Percentiles rank a stretch among this genome's conserved stretches.
Evolutionary conservation across 2,888 invertebrate species (phyloP).

Genomic region (Lacanobia wlatinum): DNA sequence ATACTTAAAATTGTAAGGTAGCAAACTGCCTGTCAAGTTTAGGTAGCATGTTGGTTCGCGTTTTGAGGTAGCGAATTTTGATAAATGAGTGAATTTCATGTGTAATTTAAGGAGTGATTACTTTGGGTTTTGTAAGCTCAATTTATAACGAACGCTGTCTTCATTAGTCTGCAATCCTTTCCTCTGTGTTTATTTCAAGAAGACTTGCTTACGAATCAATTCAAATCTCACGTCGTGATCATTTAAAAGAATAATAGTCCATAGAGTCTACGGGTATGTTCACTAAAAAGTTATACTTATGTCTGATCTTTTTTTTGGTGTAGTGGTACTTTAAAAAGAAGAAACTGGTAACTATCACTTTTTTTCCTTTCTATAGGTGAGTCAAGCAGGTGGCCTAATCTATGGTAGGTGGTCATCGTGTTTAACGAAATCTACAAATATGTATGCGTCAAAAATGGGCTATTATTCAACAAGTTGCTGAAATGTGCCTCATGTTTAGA

Average conservation of each 20-base stretch:
- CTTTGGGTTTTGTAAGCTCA: conserved; percentile 21
- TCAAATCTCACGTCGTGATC: neutral
- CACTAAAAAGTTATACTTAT: neutral
- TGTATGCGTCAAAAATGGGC: too few relatives aligned
- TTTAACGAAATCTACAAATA: neutral
- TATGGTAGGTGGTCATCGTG: neutral
- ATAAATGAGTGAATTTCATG: conserved; percentile 11
- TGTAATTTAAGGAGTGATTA: conserved; percentile 25
- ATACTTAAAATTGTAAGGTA: conserved; percentile 40
- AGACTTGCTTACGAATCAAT: neutral
- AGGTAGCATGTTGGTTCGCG: conserved; percentile 1
- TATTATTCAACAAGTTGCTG: too few relatives aligned
- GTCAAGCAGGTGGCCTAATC: neutral
- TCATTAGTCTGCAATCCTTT: conserved; percentile 15
- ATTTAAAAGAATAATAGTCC: neutral
- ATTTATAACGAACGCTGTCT: conserved; percentile 3
- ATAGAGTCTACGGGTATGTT: neutral
- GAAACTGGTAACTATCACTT: too few relatives aligned
- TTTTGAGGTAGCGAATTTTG: conserved; percentile 30
- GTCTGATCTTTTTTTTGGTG: too few relatives aligned
- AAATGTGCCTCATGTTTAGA: too few relatives aligned
- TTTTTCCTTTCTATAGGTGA: too few relatives aligned
- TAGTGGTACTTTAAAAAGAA: too few relatives aligned
- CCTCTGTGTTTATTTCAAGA: neutral
- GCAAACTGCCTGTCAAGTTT: conserved; percentile 20